A percentile compares a stretch with the other conserved stretches of the same genome.
These are phyloP conservation scores for Tinamus guttatus DNA, from an alignment of 2,113 vertebrate genomes.

Conservation along the genomic window DNA sequence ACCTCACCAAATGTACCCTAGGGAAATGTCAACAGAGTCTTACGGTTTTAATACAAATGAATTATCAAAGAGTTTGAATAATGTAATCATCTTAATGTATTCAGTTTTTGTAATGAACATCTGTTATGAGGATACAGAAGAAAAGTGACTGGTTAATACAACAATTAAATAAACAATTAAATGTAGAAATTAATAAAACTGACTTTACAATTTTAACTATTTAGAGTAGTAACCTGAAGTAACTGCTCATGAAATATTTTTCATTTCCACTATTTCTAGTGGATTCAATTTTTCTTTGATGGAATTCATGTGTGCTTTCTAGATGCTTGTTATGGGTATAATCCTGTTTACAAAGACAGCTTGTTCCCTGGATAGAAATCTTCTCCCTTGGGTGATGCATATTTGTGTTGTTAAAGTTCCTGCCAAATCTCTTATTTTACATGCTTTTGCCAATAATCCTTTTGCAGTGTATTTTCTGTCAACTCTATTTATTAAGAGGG, in stretches of 20 bases:
- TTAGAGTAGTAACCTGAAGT: not conserved
- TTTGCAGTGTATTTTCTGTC: slow-evolving; percentile 51
- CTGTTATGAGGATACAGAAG: slow-evolving; percentile 50
- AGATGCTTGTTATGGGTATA: slow-evolving; percentile 11
- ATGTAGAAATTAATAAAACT: not conserved
- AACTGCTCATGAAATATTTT: not conserved
- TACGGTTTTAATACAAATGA: slow-evolving; percentile 73
- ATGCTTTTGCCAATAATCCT: slow-evolving; percentile 46
- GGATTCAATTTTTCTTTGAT: not conserved
- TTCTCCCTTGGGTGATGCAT: slow-evolving; percentile 37
- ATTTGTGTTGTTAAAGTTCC: slow-evolving; percentile 50
- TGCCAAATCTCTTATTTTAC: slow-evolving; percentile 56
- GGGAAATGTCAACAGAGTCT: slow-evolving; percentile 75
- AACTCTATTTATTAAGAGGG: slow-evolving; percentile 54
- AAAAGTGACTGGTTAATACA: slow-evolving; percentile 48
- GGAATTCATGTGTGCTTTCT: not conserved
- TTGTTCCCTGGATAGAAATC: slow-evolving; percentile 26
- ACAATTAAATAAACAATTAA: slow-evolving; percentile 62
- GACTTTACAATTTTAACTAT: slow-evolving; percentile 6
- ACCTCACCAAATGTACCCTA: slow-evolving; percentile 70
- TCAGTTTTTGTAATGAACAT: slow-evolving; percentile 65
- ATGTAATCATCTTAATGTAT: slow-evolving; percentile 70
- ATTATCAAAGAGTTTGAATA: slow-evolving; percentile 73
- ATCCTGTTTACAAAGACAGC: slow-evolving; percentile 63
- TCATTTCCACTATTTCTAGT: not conserved